Conservation (phyloP, 2,113 vertebrate species). For the Plotosus lineatus region DNA sequence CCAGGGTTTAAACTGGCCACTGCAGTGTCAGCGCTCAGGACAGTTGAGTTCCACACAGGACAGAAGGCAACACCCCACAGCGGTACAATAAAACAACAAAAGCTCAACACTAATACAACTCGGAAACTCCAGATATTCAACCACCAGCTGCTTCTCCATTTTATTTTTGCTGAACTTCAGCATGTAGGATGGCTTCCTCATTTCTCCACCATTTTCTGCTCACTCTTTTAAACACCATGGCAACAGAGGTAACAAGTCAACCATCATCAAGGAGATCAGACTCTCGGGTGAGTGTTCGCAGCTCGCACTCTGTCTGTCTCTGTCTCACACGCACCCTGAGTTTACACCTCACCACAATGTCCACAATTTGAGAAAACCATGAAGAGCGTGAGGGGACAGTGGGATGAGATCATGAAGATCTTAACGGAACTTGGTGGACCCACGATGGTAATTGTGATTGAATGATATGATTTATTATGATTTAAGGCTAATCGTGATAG, state of each 20-base stretch:
- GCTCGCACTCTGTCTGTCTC: no score
- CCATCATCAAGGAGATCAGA: constrained; percentile 40
- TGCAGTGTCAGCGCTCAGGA: neutral
- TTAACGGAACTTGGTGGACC: no score
- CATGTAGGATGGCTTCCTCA: constrained; percentile 42
- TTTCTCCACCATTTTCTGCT: constrained; percentile 17
- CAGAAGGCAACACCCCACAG: constrained; percentile 31
- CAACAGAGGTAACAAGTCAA: constrained; percentile 38
- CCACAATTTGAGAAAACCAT: no score
- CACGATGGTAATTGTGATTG: no score
- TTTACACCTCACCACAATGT: no score
- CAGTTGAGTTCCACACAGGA: constrained; percentile 56
- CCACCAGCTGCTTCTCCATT: constrained; percentile 1
- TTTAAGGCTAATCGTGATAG: no score
- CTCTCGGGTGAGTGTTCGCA: constrained; percentile 49
- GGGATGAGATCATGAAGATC: no score
- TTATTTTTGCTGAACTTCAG: neutral
- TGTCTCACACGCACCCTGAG: neutral
- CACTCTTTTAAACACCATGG: constrained; percentile 26
- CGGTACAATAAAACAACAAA: no score
- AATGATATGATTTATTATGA: no score
- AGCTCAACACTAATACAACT: neutral
- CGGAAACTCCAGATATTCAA: neutral
- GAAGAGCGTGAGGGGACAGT: no score
- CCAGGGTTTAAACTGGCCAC: constrained; percentile 41